These are phyloP conservation scores for Acanthurus tractus DNA, from an alignment of 2,797 vertebrate genomes.

Conservation along the genomic window DNA sequence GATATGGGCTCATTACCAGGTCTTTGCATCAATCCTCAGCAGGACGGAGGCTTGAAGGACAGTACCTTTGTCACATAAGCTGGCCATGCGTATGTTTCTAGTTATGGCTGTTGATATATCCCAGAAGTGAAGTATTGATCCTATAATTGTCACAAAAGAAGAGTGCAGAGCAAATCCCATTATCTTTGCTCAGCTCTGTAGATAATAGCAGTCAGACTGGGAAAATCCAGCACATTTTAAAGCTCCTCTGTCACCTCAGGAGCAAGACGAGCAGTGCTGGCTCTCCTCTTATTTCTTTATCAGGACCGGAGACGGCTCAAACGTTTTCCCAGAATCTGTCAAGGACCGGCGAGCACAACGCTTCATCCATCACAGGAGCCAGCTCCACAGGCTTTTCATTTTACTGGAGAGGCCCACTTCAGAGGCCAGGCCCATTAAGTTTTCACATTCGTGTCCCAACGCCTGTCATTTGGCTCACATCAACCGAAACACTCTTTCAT, in stretches of 20 bases:
- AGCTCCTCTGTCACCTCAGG: conserved; percentile 66
- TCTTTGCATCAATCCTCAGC: conserved; percentile 38
- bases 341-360: conserved; percentile 70
- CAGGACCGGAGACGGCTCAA: conserved; percentile 74
- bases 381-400: conserved; percentile 82
- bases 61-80: conserved; percentile 6
- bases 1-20: conserved; percentile 38
- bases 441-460: conserved; percentile 82
- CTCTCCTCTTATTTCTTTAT: conserved; percentile 81
- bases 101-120: conserved; percentile 25
- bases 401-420: conserved; percentile 78
- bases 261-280: conserved; percentile 56
- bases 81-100: conserved; percentile 22
- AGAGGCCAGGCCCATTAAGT: conserved; percentile 82
- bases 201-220: conserved; percentile 57
- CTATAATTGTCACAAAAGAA: conserved; percentile 15
- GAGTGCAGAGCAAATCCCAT: conserved; percentile 14
- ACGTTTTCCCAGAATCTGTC: conserved; percentile 86
- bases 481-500: conserved; percentile 73
- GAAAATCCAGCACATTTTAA: conserved; percentile 49
- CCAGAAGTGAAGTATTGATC: conserved; percentile 34
- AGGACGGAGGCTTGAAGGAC: conserved; percentile 21
- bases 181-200: conserved; percentile 39
- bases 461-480: conserved; percentile 82
- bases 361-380: conserved; percentile 84